Evolutionary conservation across 2,797 vertebrate genomes (phyloP).

Genomic region (Ataeniobius toweri): DNA sequence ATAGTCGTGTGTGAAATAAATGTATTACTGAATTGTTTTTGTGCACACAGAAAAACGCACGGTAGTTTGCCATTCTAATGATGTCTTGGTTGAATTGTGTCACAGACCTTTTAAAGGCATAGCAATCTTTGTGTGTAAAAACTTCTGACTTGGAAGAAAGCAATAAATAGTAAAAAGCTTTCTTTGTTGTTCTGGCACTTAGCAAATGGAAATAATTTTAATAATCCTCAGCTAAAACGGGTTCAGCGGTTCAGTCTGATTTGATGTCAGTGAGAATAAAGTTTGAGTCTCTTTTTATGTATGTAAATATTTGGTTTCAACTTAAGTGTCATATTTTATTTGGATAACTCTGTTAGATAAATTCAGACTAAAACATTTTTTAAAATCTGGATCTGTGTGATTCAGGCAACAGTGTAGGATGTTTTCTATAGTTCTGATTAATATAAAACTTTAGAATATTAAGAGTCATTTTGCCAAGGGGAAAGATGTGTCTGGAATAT

Average conservation of each 20-base stretch:
- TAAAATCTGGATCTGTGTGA: neutral
- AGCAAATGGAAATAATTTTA: neutral
- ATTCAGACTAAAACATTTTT: neutral
- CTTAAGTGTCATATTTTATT: neutral
- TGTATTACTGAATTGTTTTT: too few relatives aligned
- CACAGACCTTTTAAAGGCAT: neutral
- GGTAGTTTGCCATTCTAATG: too few relatives aligned
- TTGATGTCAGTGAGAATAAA: neutral
- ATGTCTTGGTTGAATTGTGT: too few relatives aligned
- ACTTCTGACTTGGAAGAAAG: neutral
- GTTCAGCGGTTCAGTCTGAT: neutral
- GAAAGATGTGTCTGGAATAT: conserved; percentile 39
- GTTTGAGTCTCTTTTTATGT: too few relatives aligned
- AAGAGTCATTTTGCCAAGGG: conserved; percentile 6
- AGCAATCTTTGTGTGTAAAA: neutral
- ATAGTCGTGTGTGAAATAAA: too few relatives aligned
- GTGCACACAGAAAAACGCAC: too few relatives aligned
- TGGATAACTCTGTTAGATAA: neutral
- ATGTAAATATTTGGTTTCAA: neutral
- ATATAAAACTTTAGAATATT: neutral
- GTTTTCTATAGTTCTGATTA: neutral
- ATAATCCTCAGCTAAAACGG: neutral
- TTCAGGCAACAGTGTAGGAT: neutral
- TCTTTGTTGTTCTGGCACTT: neutral
- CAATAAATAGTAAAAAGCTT: neutral